Percentiles rank a stretch among this genome's conserved stretches.
Evolutionary conservation across 2,797 vertebrate species (phyloP).

Genomic region (Malurus leucopterus): DNA sequence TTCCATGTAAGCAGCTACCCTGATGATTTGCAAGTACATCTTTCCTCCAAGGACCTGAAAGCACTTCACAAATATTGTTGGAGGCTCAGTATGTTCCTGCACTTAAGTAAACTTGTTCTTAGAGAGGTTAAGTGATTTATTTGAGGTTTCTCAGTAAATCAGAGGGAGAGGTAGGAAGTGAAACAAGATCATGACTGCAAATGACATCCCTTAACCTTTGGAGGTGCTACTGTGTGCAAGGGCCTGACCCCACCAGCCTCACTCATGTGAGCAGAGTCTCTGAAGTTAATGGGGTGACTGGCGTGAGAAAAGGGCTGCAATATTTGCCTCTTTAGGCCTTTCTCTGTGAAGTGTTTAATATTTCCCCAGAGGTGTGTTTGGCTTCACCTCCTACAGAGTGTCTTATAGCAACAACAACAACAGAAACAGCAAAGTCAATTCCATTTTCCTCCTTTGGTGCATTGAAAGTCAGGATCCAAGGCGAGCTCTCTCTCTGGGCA

Average conservation of each 20-base stretch:
- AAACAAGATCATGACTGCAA: slow-evolving; percentile 15
- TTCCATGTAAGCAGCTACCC: not conserved
- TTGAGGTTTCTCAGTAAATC: slow-evolving; percentile 38
- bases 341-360: not conserved
- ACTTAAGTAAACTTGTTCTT: slow-evolving; percentile 29
- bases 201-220: slow-evolving; percentile 34
- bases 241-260: not conserved
- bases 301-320: not conserved
- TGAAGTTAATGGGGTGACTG: not conserved
- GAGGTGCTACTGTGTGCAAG: slow-evolving; percentile 29
- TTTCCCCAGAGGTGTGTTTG: slow-evolving; percentile 12
- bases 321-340: not conserved
- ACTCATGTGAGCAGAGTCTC: not conserved
- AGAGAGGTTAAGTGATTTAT: slow-evolving; percentile 48
- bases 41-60: slow-evolving; percentile 12
- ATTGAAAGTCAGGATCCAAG: not conserved
- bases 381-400: not conserved
- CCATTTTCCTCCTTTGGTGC: not conserved
- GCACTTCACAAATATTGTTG: not conserved
- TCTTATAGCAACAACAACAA: slow-evolving; percentile 6
- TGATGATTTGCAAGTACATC: not conserved
- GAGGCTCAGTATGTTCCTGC: not conserved
- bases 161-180: slow-evolving; percentile 43
- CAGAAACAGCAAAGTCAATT: not conserved
- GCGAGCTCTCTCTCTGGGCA: not conserved